Evolutionary conservation across 2,113 vertebrate species (phyloP).

Genomic region (Scartelaos histophorus): DNA sequence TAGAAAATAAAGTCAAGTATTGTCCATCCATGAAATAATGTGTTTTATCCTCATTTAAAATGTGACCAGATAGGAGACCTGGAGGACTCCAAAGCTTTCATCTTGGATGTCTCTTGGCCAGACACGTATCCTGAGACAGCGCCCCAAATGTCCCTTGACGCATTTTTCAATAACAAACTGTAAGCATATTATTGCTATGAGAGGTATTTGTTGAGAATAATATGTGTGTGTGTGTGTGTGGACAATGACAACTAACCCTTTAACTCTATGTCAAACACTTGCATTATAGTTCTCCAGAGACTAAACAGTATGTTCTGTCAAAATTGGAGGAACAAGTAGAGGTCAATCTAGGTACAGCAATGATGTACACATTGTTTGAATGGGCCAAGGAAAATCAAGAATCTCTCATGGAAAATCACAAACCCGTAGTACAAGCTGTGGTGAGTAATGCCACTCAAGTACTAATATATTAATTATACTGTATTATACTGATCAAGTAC

Average conservation of each 20-base stretch:
- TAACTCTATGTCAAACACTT: background rate
- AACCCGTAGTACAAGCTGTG: constrained; percentile 76
- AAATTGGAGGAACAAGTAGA: constrained; percentile 90
- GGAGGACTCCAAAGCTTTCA: constrained; percentile 90
- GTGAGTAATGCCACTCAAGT: constrained; percentile 58
- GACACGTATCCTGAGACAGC: constrained; percentile 90
- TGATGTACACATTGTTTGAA: constrained; percentile 97
- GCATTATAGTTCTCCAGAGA: constrained; percentile 77
- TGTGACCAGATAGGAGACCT: constrained; percentile 86
- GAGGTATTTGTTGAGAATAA: no score
- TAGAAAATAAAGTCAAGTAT: no score
- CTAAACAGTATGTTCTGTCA: constrained; percentile 85
- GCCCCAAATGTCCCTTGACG: constrained; percentile 88
- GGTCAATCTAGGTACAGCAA: constrained; percentile 89
- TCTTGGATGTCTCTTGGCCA: constrained; percentile 92
- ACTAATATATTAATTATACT: background rate
- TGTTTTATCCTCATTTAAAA: background rate
- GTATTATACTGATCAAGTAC: background rate
- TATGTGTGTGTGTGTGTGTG: no score
- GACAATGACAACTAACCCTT: no score
- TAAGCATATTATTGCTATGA: constrained; percentile 60
- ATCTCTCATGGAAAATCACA: constrained; percentile 91
- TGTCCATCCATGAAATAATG: background rate
- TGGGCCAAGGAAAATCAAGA: constrained; percentile 96
- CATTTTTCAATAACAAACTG: constrained; percentile 97